Evolutionary conservation across 2,888 invertebrate species (phyloP).

Genomic region (Bellardia bayeri): DNA sequence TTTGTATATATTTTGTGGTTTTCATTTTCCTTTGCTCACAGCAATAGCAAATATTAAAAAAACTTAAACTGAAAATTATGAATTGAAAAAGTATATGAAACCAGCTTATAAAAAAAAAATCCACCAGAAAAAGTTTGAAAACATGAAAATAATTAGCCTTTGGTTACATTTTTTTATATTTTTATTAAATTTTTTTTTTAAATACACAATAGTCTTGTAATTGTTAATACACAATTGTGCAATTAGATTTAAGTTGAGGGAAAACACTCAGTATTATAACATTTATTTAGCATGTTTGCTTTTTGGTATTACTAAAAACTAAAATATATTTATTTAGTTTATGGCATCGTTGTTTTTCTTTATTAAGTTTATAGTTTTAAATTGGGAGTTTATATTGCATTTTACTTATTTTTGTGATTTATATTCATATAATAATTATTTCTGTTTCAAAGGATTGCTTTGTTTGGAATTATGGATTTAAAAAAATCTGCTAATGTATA

Average conservation of each 20-base stretch:
- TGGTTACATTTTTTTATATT: conserved; percentile 45
- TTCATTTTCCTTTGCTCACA: conserved; percentile 9
- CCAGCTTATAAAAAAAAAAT: conserved; percentile 6
- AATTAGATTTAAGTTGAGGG: conserved; percentile 68
- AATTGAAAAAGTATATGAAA: conserved; percentile 45
- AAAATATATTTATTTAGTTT: neutral
- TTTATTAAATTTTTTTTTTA: conserved; percentile 11
- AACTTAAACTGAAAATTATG: conserved; percentile 39
- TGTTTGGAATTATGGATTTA: no score
- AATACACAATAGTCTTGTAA: conserved; percentile 65
- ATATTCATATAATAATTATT: neutral
- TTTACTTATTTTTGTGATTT: neutral
- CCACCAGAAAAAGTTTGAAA: conserved; percentile 42
- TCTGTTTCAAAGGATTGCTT: no score
- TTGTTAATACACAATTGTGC: conserved; percentile 69
- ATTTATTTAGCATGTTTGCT: conserved; percentile 27
- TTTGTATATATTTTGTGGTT: conserved; percentile 38
- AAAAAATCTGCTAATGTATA: no score
- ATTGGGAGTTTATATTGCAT: neutral
- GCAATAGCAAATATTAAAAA: conserved; percentile 41
- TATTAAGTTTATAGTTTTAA: neutral
- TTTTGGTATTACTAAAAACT: neutral
- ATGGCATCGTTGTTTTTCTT: neutral
- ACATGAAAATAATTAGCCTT: conserved; percentile 72
- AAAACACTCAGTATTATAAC: conserved; percentile 54